These are phyloP conservation scores for Macropodus opercularis DNA, from an alignment of 2,797 vertebrate species.

Conservation along the genomic window DNA sequence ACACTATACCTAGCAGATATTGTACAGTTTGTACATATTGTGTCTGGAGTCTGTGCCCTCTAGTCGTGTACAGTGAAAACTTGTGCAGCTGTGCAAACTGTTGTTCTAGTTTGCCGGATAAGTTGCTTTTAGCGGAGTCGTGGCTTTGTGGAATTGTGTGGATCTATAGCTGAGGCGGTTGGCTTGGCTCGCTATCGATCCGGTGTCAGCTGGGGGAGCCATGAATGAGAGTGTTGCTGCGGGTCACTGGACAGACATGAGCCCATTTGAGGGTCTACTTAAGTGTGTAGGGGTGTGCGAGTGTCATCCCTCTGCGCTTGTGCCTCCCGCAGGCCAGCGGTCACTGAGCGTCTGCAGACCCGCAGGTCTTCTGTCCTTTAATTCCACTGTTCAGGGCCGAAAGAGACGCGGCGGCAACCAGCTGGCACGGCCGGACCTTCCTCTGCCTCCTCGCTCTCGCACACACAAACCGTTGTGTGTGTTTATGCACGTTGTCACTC, in stretches of 20 bases:
- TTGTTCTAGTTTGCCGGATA: background rate
- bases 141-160: conserved; percentile 10
- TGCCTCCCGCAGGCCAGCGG: conserved; percentile 42
- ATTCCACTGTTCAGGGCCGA: conserved; percentile 24
- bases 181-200: conserved; percentile 54
- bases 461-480: conserved; percentile 8
- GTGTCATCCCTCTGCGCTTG: conserved; percentile 39
- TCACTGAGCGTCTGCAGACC: conserved; percentile 57
- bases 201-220: conserved; percentile 55
- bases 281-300: conserved; percentile 26
- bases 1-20: too few relatives aligned
- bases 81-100: background rate
- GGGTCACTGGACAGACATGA: conserved; percentile 68
- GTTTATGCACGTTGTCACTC: background rate
- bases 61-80: too few relatives aligned
- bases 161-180: conserved; percentile 37
- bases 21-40: too few relatives aligned
- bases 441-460: conserved; percentile 22
- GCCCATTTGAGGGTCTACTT: conserved; percentile 36
- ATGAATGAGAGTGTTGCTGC: conserved; percentile 64
- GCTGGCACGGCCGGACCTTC: conserved; percentile 42
- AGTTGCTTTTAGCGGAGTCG: conserved; percentile 1
- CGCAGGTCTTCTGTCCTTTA: conserved; percentile 27
- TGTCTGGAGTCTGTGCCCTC: background rate
- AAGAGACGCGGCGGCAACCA: conserved; percentile 44